Percentiles rank a stretch among this genome's conserved stretches.
Evolutionary conservation across 2,113 vertebrate genomes (phyloP).

Genomic region (Grammomys surdaster): DNA sequence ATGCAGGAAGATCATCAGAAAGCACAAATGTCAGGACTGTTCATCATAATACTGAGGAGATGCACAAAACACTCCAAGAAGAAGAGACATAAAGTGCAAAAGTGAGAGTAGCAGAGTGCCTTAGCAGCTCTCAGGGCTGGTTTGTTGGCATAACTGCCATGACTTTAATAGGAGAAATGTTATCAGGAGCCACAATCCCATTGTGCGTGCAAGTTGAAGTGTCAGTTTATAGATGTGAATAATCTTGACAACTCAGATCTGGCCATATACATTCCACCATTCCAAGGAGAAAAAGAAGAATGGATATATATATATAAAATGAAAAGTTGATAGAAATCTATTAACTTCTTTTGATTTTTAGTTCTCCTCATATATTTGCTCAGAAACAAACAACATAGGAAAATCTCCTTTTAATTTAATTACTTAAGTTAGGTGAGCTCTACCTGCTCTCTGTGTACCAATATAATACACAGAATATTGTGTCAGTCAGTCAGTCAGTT

Average conservation of each 20-base stretch:
- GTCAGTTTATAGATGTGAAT: no score
- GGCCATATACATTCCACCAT: neutral
- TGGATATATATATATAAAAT: no score
- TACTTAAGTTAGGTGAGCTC: neutral
- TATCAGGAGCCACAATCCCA: neutral
- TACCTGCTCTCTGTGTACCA: neutral
- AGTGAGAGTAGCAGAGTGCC: neutral
- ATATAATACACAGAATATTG: neutral
- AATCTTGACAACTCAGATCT: neutral
- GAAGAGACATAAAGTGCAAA: neutral
- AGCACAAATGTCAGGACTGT: neutral
- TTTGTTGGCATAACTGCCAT: neutral
- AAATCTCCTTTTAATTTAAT: neutral
- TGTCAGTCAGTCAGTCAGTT: neutral
- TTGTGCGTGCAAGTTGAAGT: fast-evolving
- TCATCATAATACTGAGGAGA: neutral
- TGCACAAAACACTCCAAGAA: neutral
- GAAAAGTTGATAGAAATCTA: neutral
- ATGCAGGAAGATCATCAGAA: slow-evolving; percentile 1
- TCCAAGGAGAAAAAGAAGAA: neutral
- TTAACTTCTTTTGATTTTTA: neutral
- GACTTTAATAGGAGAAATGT: neutral
- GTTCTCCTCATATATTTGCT: neutral
- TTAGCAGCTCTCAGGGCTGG: neutral
- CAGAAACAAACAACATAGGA: neutral